A percentile compares a stretch with the other conserved stretches of the same genome.
Evolutionary conservation across 2,888 invertebrate genomes (phyloP).

Genomic region (Aporophyla nigra): DNA sequence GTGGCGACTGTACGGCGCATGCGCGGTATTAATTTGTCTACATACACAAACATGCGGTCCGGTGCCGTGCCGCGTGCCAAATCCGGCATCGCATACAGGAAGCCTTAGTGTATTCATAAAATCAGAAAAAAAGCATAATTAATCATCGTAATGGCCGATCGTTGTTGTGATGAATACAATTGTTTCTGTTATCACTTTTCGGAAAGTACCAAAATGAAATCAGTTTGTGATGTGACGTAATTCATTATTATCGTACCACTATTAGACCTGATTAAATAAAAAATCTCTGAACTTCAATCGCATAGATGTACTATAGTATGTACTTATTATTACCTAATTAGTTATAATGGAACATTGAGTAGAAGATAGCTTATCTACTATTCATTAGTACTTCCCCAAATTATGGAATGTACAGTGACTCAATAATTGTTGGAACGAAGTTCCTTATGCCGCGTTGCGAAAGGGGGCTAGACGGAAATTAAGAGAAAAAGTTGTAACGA

Average conservation of each 20-base stretch:
- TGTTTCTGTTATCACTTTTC: not conserved
- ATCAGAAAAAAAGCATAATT: not conserved
- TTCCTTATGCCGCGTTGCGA: too few species aligned
- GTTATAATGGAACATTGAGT: slow-evolving; percentile 1
- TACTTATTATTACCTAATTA: too few species aligned
- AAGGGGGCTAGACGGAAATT: too few species aligned
- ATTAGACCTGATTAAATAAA: not conserved
- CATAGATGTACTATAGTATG: too few species aligned
- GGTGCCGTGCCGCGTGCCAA: too few species aligned
- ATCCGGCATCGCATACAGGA: too few species aligned
- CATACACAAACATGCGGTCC: too few species aligned
- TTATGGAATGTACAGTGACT: slow-evolving; percentile 15
- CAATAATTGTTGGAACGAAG: too few species aligned
- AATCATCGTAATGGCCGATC: not conserved
- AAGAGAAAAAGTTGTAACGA: too few species aligned
- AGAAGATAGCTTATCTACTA: slow-evolving; percentile 38
- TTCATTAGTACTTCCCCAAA: slow-evolving; percentile 29
- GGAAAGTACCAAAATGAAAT: not conserved
- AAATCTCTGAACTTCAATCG: slow-evolving; percentile 11
- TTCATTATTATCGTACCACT: not conserved
- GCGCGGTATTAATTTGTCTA: too few species aligned
- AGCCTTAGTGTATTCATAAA: too few species aligned
- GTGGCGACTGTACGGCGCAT: too few species aligned
- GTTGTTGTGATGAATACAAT: not conserved
- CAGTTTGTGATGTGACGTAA: not conserved